Evolutionary conservation across 1,140 invertebrate species (phyloP), one percentile per base, ranked within the genome.

Genomic region (Cydia amplana): DNA sequence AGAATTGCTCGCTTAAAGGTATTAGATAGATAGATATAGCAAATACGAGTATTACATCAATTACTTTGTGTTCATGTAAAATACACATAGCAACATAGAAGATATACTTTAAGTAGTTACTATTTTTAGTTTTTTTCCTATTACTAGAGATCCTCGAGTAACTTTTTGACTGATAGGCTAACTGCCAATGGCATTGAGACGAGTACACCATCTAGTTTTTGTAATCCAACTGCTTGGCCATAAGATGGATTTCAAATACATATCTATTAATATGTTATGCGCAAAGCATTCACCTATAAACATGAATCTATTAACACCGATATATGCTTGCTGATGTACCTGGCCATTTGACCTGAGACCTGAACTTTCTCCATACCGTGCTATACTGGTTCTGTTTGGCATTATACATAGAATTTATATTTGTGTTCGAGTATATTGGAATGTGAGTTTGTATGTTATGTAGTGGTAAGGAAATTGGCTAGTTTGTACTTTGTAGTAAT

Each of bases 251-350:
- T 51, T 18, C n/a, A n/a, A 18, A 18, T 12, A 60, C 18, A 18
- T 55, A 9, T 55, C 20, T 60, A 40, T 70, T 70, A 36, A 70
- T 70, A 36, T 18, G 16, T 18, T 70, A 70, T 40, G 32, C 28
- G n/a, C 28, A 51, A 36, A 75, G 67, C 25, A 28, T 70, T 79
- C 72, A 75, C 81, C 82, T 83, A 86, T 88, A 84, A 84, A 84
- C 83, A 86, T 80, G 46, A 84, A 82, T 86, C 86, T 84, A 86
- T 85, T 88, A 83, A 86, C 86, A 88, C 82, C 78, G 74, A 86
- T 87, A 81, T 77, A 70, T 75, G 63, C 32, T 76, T 36, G 74
- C 64, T 65, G 10, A 32, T 70, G 28, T 70, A 70, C 65, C 65
- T 36, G 65, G 32, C 32, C 32, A 70, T 70, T 70, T 70, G 65